phyloP scores from a whole-genome alignment of 2,113 vertebrate genomes.

The Caloenas nicobarica region DNA sequence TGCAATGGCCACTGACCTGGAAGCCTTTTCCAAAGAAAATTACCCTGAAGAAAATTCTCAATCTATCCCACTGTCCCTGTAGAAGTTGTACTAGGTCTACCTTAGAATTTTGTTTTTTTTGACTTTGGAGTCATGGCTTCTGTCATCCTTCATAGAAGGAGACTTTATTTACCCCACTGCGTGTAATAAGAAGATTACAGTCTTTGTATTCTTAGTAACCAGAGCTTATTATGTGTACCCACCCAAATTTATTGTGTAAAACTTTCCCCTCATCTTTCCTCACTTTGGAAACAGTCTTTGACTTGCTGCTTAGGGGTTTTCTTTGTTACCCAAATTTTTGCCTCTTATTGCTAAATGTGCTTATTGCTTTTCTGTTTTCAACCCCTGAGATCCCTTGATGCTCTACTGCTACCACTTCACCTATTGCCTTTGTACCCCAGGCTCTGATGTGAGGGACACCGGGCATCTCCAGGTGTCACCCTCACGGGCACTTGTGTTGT shows the following conservation, averaged over 20 bases:
- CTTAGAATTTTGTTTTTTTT: slow-evolving; percentile 9
- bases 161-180: neutral
- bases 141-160: neutral
- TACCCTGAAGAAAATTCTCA: slow-evolving; percentile 11
- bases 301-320: neutral
- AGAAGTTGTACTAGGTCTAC: slow-evolving; percentile 30
- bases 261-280: neutral
- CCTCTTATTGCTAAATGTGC: neutral
- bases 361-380: neutral
- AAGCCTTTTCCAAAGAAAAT: slow-evolving; percentile 44
- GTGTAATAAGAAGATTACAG: neutral
- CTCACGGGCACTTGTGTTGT: rapidly evolving
- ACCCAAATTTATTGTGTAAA: neutral
- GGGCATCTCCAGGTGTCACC: neutral
- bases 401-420: neutral
- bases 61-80: neutral
- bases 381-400: neutral
- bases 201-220: neutral
- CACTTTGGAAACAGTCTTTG: neutral
- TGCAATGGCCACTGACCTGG: neutral
- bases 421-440: neutral
- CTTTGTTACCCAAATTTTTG: neutral
- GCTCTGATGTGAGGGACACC: neutral
- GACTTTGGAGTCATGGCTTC: neutral
- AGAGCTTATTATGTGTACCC: neutral